Conservation (phyloP, 2,888 invertebrate species). For the Marronus borbonicus region DNA sequence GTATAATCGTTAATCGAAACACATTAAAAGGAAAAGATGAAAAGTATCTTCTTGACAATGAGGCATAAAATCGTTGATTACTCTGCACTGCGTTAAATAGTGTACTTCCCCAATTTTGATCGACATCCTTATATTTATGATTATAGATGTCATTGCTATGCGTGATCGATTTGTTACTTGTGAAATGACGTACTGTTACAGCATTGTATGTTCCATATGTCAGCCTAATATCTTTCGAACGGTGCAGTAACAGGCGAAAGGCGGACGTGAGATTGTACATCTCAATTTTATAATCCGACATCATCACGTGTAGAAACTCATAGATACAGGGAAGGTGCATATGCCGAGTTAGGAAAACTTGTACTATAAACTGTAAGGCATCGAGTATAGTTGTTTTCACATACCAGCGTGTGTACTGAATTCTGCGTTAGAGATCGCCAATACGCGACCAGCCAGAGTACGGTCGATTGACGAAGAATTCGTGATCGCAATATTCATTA, state of each 20-base stretch:
- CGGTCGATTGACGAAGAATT: neutral
- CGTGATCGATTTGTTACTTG: no score
- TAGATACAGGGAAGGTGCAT: constrained; percentile 9
- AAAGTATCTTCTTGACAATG: no score
- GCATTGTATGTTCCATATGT: neutral
- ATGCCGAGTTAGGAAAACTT: constrained; percentile 33
- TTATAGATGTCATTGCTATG: no score
- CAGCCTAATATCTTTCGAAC: neutral
- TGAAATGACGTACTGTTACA: no score
- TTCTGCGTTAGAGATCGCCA: constrained; percentile 18
- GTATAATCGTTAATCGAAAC: no score
- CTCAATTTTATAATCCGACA: constrained; percentile 6
- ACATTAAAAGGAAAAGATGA: no score
- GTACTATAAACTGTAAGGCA: constrained; percentile 29
- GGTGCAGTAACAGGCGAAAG: neutral
- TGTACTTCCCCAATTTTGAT: no score
- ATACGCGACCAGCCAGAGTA: neutral
- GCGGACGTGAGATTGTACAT: neutral
- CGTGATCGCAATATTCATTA: constrained; percentile 34
- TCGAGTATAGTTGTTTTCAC: constrained; percentile 37
- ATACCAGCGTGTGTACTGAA: constrained; percentile 34
- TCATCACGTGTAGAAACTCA: constrained; percentile 35
- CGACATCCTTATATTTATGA: no score
- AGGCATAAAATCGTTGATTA: no score
- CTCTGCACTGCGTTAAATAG: no score